These are phyloP conservation scores for Lysandra bellargus DNA, from an alignment of 2,888 invertebrate genomes.

Conservation along the genomic window DNA sequence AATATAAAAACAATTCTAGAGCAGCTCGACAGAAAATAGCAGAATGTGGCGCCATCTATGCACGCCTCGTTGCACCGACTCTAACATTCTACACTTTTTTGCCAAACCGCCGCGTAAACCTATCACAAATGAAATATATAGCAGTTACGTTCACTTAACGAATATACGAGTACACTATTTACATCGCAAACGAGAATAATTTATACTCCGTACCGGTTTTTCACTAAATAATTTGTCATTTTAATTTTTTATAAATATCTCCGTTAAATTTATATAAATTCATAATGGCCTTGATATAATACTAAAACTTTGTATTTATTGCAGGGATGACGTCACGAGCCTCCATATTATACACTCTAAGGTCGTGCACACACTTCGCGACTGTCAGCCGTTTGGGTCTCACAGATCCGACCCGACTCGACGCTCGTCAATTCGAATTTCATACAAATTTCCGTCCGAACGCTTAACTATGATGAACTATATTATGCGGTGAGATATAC, in stretches of 20 bases:
- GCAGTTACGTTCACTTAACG: slow-evolving; percentile 55
- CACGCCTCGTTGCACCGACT: not conserved
- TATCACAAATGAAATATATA: slow-evolving; percentile 64
- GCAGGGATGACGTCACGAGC: slow-evolving; percentile 35
- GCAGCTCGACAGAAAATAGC: slow-evolving; percentile 25
- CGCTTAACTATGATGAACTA: slow-evolving; percentile 59
- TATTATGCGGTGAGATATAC: slow-evolving; percentile 67
- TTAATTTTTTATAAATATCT: slow-evolving; percentile 68
- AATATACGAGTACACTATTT: slow-evolving; percentile 68
- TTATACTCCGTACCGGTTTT: slow-evolving; percentile 58
- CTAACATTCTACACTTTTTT: slow-evolving; percentile 11
- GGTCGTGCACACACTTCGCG: slow-evolving; percentile 4
- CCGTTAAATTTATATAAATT: slow-evolving; percentile 68
- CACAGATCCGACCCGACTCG: not conserved
- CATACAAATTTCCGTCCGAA: slow-evolving; percentile 52
- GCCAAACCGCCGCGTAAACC: slow-evolving; percentile 67
- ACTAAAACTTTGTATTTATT: slow-evolving; percentile 50
- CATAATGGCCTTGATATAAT: slow-evolving; percentile 62
- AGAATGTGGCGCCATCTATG: slow-evolving; percentile 27
- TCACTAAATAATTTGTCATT: slow-evolving; percentile 76
- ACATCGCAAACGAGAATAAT: slow-evolving; percentile 74
- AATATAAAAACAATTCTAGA: slow-evolving; percentile 41
- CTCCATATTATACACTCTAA: slow-evolving; percentile 23
- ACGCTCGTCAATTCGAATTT: slow-evolving; percentile 4
- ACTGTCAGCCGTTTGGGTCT: not conserved